Base-by-base conservation (phyloP, 2,113 vertebrate genomes). In the Microcebus griseorufus region DNA sequence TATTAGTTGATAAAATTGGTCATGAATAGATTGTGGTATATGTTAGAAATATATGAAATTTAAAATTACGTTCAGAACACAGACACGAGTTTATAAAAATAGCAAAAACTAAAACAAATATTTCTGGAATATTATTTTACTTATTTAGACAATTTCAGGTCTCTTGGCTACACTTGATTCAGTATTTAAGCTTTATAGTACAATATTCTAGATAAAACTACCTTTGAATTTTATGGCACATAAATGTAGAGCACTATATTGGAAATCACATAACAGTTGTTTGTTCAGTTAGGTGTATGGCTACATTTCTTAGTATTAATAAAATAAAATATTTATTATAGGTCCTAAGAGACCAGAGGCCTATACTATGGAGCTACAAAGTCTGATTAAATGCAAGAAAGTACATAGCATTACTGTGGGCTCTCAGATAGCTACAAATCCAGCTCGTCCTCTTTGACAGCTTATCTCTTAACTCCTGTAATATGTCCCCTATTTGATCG, bases 311-410 rank as follows among this genome's bases (percentile, higher is more conserved):
- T 98, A 96, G 90, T 98, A 98, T 97, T 98, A 99, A 98, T 98
- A 98, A 98, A 98, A 70, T 98, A 97, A 98, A 99, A 98, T 96
- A 98, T 96, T 98, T 92, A 98, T 98, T 98, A 97, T 76, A 97
- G n/a, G 82, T 97, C 96, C 97, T 90, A 93, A 97, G 95, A 95
- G 96, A 97, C 80, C 80, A 4, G 34, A 82, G 96, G 45, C 87
- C 95, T 98, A 79, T 95, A 85, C 42, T 95, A 95, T 95, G 98
- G 98, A 99, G 98, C 97, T 98, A 98, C 58, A 86, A 90, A 98
- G 98, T 99, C 98, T 99, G 98, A 98, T 98, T 98, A 97, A 97
- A 98, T 84, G 17, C 51, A 97, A 76, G 85, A 97, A 97, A 98
- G 65, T 93, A 94, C 39, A 70, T 34, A 97, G 70, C 88, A 95